Evolutionary conservation across 2,888 invertebrate species (phyloP), one percentile per base, ranked within the genome.

Genomic region (Ectemnius continuus): DNA sequence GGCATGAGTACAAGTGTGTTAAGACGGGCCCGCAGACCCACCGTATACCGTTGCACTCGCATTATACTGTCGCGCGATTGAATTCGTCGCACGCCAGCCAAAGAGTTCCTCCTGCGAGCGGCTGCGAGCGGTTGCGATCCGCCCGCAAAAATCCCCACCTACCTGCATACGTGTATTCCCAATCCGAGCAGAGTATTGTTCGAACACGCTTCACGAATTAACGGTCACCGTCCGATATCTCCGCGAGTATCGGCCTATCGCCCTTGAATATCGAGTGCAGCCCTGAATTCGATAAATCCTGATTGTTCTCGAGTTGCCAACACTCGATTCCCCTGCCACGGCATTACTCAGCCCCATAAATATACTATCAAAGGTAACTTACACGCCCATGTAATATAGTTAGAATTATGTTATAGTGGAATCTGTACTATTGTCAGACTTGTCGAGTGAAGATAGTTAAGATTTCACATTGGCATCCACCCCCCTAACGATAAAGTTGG

Each of bases 1-100:
- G 74, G 67, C 70, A 74, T 26, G 28, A 52, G 67, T 67, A 70
- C 76, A 70, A 56, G 64, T 67, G 36, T 58, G 68, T 68, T 75
- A 72, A 75, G 61, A 16, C 72, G 46, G 56, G 65, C 59, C 66
- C 65, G 36, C 36, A 59, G 13, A n/a, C 73, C 61, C 58, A 3
- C n/a, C 13, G 63, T 67, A 61, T 61, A 67, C 69, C 63, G 69
- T 70, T 67, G 62, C 73, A 69, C 58, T 63, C 66, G 73, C 69
- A 70, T 76, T 76, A 73, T 67, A 60, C 69, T 66, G 67, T 67
- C 72, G 65, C 64, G 16, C 76, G 69, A 64, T 67, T 67, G 45
- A 52, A 73, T 67, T 67, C 57, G 64, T 65, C 68, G 62, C 20
- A 2, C 23, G 23, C 23, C 23, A 23, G 23, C 23, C 23, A 2